Conservation (phyloP, 2,113 vertebrate genomes). For the Dolichallabes microphthalmus region DNA sequence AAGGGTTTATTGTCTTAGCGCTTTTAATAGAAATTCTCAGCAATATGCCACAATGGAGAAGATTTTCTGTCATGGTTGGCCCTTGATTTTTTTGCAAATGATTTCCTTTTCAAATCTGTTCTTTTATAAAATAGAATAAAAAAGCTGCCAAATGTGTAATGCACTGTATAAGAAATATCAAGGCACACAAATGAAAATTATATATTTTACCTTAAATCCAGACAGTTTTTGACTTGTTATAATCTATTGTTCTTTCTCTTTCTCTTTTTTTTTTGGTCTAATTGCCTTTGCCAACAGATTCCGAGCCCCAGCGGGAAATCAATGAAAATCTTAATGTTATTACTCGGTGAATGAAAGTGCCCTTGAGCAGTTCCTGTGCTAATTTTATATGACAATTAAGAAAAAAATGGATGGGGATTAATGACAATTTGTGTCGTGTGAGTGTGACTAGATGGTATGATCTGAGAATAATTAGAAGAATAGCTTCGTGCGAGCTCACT, state of each 20-base stretch:
- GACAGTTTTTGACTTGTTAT: neutral
- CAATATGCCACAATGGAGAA: neutral
- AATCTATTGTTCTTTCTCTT: neutral
- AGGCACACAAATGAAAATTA: neutral
- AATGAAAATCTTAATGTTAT: constrained; percentile 25
- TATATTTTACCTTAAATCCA: neutral
- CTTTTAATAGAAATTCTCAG: neutral
- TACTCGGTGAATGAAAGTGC: constrained; percentile 15
- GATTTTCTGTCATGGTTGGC: neutral
- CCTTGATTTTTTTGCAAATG: neutral
- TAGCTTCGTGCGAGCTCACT: neutral
- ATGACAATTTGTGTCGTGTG: constrained; percentile 12
- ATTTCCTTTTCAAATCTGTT: neutral
- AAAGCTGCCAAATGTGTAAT: neutral
- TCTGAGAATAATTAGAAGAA: neutral
- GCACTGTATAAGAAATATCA: neutral
- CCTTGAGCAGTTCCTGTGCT: constrained; percentile 33
- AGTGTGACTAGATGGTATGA: constrained; percentile 4
- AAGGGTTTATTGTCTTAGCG: constrained; percentile 8
- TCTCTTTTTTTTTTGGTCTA: neutral
- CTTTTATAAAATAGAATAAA: neutral
- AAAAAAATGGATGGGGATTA: neutral
- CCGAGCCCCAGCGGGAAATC: constrained; percentile 44
- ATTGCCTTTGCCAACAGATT: constrained; percentile 4
- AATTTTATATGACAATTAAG: constrained; percentile 32